Evolutionary conservation across 2,888 invertebrate species (phyloP), one percentile per base, ranked within the genome.

Genomic region (Bugulina stolonifera): DNA sequence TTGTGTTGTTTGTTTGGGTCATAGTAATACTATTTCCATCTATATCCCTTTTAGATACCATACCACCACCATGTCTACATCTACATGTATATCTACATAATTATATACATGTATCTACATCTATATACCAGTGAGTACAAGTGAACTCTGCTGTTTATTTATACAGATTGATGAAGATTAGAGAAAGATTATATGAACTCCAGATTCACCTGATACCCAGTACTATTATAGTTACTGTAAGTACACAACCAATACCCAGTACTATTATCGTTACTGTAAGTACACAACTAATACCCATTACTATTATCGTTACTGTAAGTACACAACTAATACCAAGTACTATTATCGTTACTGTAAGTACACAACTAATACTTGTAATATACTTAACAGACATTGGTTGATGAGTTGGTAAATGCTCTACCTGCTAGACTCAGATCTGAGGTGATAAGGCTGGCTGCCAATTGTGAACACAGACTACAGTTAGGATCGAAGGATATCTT

Each of bases 401-500:
- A 91, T 79, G 93, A 94, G 80, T 86, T 97, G 73, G 89, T 94
- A 1, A 88, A 89, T 76, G 93, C 92, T 82, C 96, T 96, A 86
- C 96, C 97, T 86, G 91, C 92, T 83, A 89, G 91, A 69, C 87
- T 98, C 80, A 94, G 94, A 85, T 89, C 90, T 10, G 90, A 93
- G 85, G 89, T 97, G 1, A 90, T 93, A 0, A 89, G 90, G 75
- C 87, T 90, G 79, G 98, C 98, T 14, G 93, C 96, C 0, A 88
- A 89, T 74, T 95, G 92, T 85, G 97, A 99, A 83, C 94, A 97
- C 82, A 89, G 93, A 77, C 91, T 97, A 89, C 90, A 91, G 79
- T 89, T 90, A 72, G 95, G 95, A 22, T 93, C 91, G 78, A 98
- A 98, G 85, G 89, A 92, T 29, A 96, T 99, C 79, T 96, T 94